Conservation (phyloP, 2,797 vertebrate species). For the Enteromius argenteus region DNA sequence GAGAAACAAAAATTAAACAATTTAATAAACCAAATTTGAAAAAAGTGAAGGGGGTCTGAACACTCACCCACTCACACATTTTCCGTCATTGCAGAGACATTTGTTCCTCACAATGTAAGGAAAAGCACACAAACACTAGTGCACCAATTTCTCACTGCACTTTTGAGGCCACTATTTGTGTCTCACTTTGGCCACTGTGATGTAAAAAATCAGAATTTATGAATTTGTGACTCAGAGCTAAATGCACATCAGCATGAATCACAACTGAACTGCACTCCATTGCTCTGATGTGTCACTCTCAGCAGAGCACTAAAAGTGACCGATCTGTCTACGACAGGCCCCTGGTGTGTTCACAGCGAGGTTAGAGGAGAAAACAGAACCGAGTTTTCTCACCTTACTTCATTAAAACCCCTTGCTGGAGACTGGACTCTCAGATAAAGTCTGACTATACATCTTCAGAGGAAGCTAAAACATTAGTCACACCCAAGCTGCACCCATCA, state of each 20-base stretch:
- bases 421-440: neutral
- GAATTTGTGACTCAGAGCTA: constrained; percentile 28
- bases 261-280: constrained; percentile 24
- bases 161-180: constrained; percentile 7
- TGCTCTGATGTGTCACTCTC: constrained; percentile 43
- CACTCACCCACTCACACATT: neutral
- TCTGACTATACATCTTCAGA: neutral
- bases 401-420: constrained; percentile 4
- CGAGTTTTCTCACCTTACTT: constrained; percentile 9
- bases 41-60: too few relatives aligned
- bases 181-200: neutral
- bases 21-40: too few relatives aligned
- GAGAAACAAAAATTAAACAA: too few relatives aligned
- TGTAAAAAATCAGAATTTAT: constrained; percentile 37
- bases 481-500: constrained; percentile 2
- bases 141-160: neutral
- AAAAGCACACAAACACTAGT: neutral
- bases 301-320: constrained; percentile 40
- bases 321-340: constrained; percentile 14
- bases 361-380: constrained; percentile 24
- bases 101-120: neutral
- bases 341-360: constrained; percentile 37
- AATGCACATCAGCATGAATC: constrained; percentile 28
- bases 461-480: constrained; percentile 7
- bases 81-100: neutral